A percentile compares a stretch with the other conserved stretches of the same genome.
Evolutionary conservation across 2,113 vertebrate species (phyloP).

Genomic region (Cariama cristata): DNA sequence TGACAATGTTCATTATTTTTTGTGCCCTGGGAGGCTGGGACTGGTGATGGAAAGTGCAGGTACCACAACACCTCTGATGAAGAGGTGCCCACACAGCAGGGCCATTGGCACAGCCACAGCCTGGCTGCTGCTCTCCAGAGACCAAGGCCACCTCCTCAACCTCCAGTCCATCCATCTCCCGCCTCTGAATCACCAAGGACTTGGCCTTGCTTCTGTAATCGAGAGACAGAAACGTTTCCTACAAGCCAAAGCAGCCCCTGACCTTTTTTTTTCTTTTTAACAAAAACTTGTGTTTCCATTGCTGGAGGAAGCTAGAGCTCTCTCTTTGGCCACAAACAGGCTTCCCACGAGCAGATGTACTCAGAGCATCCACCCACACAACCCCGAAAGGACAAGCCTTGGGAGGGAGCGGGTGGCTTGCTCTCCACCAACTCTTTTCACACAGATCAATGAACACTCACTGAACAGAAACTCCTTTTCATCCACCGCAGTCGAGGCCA

Average conservation of each 20-base stretch:
- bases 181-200: background rate
- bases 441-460: background rate
- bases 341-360: constrained; percentile 50
- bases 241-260: background rate
- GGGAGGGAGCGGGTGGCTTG: background rate
- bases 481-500: background rate
- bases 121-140: background rate
- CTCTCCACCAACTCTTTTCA: constrained; percentile 55
- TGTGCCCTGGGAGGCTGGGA: background rate
- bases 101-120: background rate
- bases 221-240: background rate
- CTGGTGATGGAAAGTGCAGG: background rate
- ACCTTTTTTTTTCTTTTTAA: background rate
- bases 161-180: background rate
- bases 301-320: background rate
- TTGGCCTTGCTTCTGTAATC: background rate
- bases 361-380: constrained; percentile 29
- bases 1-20: background rate
- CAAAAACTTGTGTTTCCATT: background rate
- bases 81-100: rapidly evolving
- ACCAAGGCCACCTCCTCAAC: background rate
- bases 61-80: background rate
- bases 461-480: constrained; percentile 28
- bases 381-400: background rate
- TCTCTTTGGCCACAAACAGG: background rate